Base-by-base conservation (phyloP, 2,888 invertebrate genomes). In the Galeopsomyia nigrocyanea region DNA sequence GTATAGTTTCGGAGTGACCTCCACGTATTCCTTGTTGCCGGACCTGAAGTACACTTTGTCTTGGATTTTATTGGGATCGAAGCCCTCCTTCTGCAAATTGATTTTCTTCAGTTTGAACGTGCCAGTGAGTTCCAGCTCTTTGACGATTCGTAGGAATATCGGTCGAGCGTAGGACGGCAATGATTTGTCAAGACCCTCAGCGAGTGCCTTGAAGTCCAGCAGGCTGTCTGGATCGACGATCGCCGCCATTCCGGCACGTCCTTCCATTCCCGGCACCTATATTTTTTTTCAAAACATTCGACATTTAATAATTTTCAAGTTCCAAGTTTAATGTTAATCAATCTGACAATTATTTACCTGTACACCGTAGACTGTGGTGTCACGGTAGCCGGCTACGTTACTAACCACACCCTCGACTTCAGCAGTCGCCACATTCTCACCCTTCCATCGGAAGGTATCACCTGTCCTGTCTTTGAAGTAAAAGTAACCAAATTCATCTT, bases 351-450 rank as follows among this genome's bases (percentile, higher is more conserved):
- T 71, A 68, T 19, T 71, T 73, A 96, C 92, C 89, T 95, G 92
- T 14, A 99, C 98, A 19, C 99, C 99, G 83, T 96, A 99, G 16
- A 97, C 97, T 10, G 95, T 94, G 10, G 94, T 94, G 85, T 98
- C 97, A 80, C 93, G 91, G 80, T 96, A 93, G 62, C 82, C 82
- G n/a, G 81, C 80, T 3, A 89, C 86, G 72, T 89, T 89, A 77
- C 89, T 90, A 61, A 92, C 87, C 16, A 90, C 87, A 19, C 89
- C 89, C 82, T 92, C 92, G 0, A 92, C 91, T 84, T 92, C 92
- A 7, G 89, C 88, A 0, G 92, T 92, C 6, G 91, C 90, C 1
- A 92, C 91, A 81, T 92, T 92, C 84, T 92, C 92, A n/a, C 92
- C 92, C 78, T 90, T 89, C 90, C 90, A 91, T 68, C 88, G 84